phyloP scores from a whole-genome alignment of 2,888 invertebrate genomes.

The Andricus quercusramuli region DNA sequence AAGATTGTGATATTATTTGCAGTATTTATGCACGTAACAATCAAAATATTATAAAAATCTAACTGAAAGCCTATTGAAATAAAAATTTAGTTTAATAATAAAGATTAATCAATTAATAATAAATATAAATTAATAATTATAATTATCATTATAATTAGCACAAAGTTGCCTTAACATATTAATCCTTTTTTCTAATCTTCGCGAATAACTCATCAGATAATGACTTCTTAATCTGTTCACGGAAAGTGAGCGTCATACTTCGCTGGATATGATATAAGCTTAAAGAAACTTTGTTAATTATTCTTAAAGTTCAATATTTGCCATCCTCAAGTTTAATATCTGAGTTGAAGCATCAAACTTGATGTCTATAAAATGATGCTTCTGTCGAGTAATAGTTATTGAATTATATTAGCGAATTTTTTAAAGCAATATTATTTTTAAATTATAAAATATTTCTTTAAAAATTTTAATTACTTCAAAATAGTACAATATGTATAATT shows the following conservation, averaged over 20 bases:
- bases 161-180: not conserved
- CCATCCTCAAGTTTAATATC: not conserved
- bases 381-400: too few relatives aligned
- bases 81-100: too few relatives aligned
- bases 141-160: too few relatives aligned
- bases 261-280: not conserved
- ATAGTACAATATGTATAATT: not conserved
- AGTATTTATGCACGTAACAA: too few relatives aligned
- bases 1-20: too few relatives aligned
- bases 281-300: not conserved
- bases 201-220: not conserved
- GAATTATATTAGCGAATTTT: not conserved
- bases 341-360: too few relatives aligned
- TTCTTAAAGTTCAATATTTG: not conserved
- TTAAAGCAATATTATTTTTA: not conserved
- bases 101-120: too few relatives aligned
- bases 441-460: not conserved
- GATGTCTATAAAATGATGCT: too few relatives aligned
- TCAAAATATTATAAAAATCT: too few relatives aligned
- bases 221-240: not conserved
- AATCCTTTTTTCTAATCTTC: not conserved
- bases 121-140: too few relatives aligned
- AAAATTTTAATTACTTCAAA: not conserved
- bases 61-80: too few relatives aligned
- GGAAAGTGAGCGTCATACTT: not conserved